phyloP scores from a whole-genome alignment of 2,888 invertebrate species.

The Papilio gigon region DNA sequence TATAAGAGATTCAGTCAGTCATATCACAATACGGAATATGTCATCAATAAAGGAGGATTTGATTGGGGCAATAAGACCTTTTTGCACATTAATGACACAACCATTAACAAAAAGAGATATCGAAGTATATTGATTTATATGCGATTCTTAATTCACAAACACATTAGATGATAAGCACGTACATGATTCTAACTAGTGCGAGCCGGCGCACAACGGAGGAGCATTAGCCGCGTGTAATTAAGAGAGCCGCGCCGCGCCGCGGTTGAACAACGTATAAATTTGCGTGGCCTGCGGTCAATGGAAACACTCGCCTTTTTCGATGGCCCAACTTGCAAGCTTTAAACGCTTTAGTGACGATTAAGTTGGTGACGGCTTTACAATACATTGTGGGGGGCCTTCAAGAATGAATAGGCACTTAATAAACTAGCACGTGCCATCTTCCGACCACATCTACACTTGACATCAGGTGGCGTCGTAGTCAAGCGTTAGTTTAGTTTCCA shows the following conservation, averaged over 20 bases:
- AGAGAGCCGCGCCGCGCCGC: slow-evolving; percentile 62
- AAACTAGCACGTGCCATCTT: too few relatives aligned
- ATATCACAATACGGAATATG: too few relatives aligned
- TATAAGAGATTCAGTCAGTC: too few relatives aligned
- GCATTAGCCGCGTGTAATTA: slow-evolving; percentile 73
- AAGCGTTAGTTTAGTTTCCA: too few relatives aligned
- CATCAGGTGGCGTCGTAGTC: too few relatives aligned
- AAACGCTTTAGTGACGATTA: neutral
- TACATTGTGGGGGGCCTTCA: too few relatives aligned
- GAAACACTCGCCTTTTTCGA: slow-evolving; percentile 45
- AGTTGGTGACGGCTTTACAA: neutral
- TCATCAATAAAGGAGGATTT: too few relatives aligned
- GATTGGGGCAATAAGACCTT: too few relatives aligned
- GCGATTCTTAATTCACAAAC: slow-evolving; percentile 30
- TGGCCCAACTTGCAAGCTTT: slow-evolving; percentile 42
- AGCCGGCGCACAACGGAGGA: slow-evolving; percentile 65
- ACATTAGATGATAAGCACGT: slow-evolving; percentile 37
- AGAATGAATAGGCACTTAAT: too few relatives aligned
- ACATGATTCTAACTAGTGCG: slow-evolving; percentile 54
- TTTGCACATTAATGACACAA: too few relatives aligned
- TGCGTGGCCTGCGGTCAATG: slow-evolving; percentile 63
- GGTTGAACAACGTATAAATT: slow-evolving; percentile 62
- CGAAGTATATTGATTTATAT: neutral
- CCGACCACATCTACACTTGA: too few relatives aligned
- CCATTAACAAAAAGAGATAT: too few relatives aligned